Evolutionary conservation across 2,797 vertebrate genomes (phyloP), one percentile per base, ranked within the genome.

Genomic region (Chaetophractus vellerosus): DNA sequence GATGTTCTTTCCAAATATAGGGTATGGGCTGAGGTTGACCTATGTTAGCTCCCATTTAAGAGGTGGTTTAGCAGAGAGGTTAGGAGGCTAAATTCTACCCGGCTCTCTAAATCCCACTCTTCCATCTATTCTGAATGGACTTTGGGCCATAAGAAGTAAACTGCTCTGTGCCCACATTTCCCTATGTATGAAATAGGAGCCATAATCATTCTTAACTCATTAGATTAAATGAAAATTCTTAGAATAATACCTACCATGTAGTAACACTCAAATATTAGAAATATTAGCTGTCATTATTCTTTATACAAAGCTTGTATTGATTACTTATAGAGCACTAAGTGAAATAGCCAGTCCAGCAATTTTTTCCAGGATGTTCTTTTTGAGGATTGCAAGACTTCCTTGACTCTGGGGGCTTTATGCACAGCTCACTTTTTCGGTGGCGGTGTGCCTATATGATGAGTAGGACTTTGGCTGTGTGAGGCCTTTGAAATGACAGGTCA

Each of bases 401-500:
- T 85, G 28, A 79, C 71, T 66, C 57, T n/a, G 24, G 76, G 55
- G 16, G 75, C 28, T 64, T 87, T 19, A 9, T 33, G n/a, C 19
- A 4, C 5, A n/a, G 33, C 33, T 88, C 64, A 38, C 68, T 36
- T 80, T 91, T 96, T 91, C 63, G 82, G 80, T 50, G 71, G 57
- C 61, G 57, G 64, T 71, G 68, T 75, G n/a, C 24, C 50, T 50
- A 36, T 21, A 92, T 90, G 81, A 79, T 63, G 75, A 71, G 50
- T 16, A 94, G 94, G 94, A 88, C 92, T 93, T 93, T 24, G 57
- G 57, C 59, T 93, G 31, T 81, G 41, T 90, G 78, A 95, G 61
- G 85, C 92, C 94, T 95, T 94, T 76, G 94, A 96, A 95, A 95
- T 92, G 95, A 93, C 92, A 96, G 95, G 93, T 92, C 90, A 88